A percentile compares a stretch with the other conserved stretches of the same genome.
phyloP scores from a whole-genome alignment of 64 coral and sea anemone genomes.

The Actinia tenebrosa region DNA sequence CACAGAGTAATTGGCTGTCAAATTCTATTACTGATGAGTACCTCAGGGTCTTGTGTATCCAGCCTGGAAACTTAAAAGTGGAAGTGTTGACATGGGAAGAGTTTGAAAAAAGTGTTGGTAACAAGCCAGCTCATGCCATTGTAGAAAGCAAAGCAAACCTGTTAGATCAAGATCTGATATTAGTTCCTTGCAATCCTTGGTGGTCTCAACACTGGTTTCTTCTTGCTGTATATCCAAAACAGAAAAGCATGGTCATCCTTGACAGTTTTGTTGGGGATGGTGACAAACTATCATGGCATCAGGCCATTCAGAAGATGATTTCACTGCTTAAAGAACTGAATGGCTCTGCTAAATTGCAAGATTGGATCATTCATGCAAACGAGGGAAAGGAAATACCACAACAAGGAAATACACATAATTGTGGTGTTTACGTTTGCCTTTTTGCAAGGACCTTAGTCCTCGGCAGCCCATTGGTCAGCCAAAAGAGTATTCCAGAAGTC shows the following conservation, averaged over 20 bases:
- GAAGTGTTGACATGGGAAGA: slow-evolving; percentile 7
- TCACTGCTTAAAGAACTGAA: neutral
- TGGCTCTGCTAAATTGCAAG: neutral
- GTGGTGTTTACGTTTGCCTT: neutral
- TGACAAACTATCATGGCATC: neutral
- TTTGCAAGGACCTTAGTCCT: neutral
- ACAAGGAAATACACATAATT: neutral
- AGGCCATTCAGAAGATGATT: neutral
- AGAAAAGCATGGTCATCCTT: slow-evolving; percentile 16
- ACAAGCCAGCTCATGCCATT: neutral
- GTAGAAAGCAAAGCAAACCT: neutral
- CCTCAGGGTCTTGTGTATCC: neutral
- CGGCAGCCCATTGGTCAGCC: neutral
- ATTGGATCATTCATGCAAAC: neutral
- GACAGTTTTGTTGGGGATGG: slow-evolving; percentile 15
- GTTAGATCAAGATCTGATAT: neutral
- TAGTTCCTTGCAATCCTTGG: neutral
- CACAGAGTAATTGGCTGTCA: slow-evolving; percentile 25
- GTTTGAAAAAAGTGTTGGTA: slow-evolving; percentile 22
- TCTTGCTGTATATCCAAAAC: neutral
- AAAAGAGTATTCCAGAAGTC: neutral
- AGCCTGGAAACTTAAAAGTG: neutral
- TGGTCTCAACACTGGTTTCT: slow-evolving; percentile 36
- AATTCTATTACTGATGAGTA: slow-evolving; percentile 42
- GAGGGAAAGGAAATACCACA: neutral